Evolutionary conservation across 2,888 invertebrate genomes (phyloP).

Genomic region (Alloplasta piceator): DNA sequence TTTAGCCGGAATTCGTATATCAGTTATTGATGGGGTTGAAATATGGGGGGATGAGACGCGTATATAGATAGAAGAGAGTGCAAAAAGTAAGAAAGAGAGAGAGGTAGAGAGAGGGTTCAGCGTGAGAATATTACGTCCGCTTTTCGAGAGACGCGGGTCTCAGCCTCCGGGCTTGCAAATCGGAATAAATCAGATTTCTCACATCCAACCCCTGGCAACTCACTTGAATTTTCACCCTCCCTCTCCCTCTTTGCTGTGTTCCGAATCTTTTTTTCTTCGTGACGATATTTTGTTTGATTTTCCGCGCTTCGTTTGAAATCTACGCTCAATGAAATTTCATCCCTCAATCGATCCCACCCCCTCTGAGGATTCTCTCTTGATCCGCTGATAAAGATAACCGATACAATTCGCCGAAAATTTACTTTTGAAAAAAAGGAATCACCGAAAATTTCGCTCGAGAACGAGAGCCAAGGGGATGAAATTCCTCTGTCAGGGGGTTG

Average conservation of each 20-base stretch:
- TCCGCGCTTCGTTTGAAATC: slow-evolving; percentile 36
- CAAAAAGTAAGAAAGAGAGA: background rate
- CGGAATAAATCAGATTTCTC: slow-evolving; percentile 72
- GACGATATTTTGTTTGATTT: slow-evolving; percentile 16
- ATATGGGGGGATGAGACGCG: slow-evolving; percentile 66
- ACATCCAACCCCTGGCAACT: slow-evolving; percentile 30
- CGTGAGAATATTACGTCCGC: slow-evolving; percentile 68
- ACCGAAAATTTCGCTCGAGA: background rate
- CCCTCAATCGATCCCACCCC: slow-evolving; percentile 7
- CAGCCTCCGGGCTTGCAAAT: slow-evolving; percentile 70
- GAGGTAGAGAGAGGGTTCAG: slow-evolving; percentile 52
- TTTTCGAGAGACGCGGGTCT: slow-evolving; percentile 58
- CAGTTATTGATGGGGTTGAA: slow-evolving; percentile 78
- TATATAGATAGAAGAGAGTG: slow-evolving; percentile 1
- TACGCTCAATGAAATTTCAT: slow-evolving; percentile 2
- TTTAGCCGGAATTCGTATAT: slow-evolving; percentile 77
- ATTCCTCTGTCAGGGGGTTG: slow-evolving; percentile 46
- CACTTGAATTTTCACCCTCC: slow-evolving; percentile 32
- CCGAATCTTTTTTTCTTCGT: slow-evolving; percentile 29
- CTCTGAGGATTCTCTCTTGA: too few species aligned
- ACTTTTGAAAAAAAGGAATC: slow-evolving; percentile 4
- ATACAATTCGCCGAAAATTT: too few species aligned
- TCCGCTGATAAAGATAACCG: too few species aligned
- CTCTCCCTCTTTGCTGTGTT: slow-evolving; percentile 1
- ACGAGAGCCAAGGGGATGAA: slow-evolving; percentile 31